Evolutionary conservation across 1,140 invertebrate genomes (phyloP), one percentile per base, ranked within the genome.

Genomic region (Helicoverpa armigera): DNA sequence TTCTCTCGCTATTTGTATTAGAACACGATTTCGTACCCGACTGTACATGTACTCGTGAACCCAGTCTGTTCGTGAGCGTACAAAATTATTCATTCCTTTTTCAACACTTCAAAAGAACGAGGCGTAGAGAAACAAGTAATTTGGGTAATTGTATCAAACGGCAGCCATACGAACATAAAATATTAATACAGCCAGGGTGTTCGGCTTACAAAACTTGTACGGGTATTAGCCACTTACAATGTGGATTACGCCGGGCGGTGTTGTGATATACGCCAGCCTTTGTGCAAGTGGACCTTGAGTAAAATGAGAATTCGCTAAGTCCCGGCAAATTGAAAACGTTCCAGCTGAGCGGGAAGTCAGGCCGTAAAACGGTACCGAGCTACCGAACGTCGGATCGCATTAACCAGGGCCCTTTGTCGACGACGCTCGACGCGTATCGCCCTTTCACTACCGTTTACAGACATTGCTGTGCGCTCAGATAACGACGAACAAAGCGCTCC

Each of bases 401-500:
- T 80, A 80, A 74, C 79, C 70, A 58, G 65, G 58, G 79, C 70
- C 79, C 69, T 73, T 74, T 73, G 69, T 80, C 79, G 79, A 72
- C 77, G 67, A 35, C 65, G 54, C 48, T 65, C 56, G 79, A 70
- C 80, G 83, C 75, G 75, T 81, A 81, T 73, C 76, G 76, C 76
- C 83, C 84, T 82, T 79, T 82, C 85, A 80, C 56, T 77, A 80
- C 69, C 81, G 83, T 82, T 86, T 84, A 84, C 85, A 83, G 82
- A 72, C 85, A 86, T 84, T 79, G 83, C 87, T 87, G 87, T 85
- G 81, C 85, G 86, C 84, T 86, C 85, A 85, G 87, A 87, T 86
- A 86, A 85, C 85, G 83, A 79, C 82, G 85, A 79, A 90, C 86
- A 89, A 89, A 87, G 88, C 86, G 84, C 79, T 86, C 85, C 86